Percentiles rank a stretch among this genome's conserved stretches.
These are phyloP conservation scores for Percina caprodes DNA, from an alignment of 2,113 vertebrate genomes.

Conservation along the genomic window DNA sequence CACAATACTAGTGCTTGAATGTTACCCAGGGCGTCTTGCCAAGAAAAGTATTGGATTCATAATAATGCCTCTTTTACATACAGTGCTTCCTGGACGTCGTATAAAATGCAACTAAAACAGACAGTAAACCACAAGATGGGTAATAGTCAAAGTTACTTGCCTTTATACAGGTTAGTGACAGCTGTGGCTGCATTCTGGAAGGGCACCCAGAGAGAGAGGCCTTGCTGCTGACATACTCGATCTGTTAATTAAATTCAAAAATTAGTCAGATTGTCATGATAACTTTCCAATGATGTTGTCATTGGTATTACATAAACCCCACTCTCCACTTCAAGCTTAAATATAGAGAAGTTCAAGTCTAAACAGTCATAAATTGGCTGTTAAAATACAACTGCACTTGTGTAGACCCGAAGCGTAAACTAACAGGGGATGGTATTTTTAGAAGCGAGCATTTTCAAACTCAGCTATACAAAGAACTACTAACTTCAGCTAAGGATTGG, in stretches of 20 bases:
- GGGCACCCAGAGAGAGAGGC: conserved; percentile 97
- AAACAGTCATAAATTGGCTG: too few relatives aligned
- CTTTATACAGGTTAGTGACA: conserved; percentile 99
- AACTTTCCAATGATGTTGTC: background rate
- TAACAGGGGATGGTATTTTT: background rate
- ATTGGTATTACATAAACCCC: background rate
- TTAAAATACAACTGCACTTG: background rate
- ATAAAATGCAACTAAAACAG: background rate
- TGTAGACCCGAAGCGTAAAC: background rate
- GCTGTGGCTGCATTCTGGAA: conserved; percentile 99
- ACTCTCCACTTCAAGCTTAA: background rate
- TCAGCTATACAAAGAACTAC: background rate
- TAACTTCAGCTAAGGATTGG: background rate
- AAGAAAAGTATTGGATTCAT: too few relatives aligned
- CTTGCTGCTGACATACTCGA: conserved; percentile 98
- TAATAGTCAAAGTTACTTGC: conserved; percentile 71
- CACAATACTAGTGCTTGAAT: too few relatives aligned
- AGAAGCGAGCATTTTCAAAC: background rate
- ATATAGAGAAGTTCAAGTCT: background rate
- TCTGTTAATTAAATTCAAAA: conserved; percentile 82
- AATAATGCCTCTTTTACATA: too few relatives aligned
- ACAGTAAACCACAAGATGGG: background rate
- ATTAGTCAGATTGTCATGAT: background rate
- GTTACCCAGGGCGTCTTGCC: too few relatives aligned
- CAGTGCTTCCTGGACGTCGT: background rate